phyloP scores from a whole-genome alignment of 2,113 vertebrate species.

The Muscicapa adusta region DNA sequence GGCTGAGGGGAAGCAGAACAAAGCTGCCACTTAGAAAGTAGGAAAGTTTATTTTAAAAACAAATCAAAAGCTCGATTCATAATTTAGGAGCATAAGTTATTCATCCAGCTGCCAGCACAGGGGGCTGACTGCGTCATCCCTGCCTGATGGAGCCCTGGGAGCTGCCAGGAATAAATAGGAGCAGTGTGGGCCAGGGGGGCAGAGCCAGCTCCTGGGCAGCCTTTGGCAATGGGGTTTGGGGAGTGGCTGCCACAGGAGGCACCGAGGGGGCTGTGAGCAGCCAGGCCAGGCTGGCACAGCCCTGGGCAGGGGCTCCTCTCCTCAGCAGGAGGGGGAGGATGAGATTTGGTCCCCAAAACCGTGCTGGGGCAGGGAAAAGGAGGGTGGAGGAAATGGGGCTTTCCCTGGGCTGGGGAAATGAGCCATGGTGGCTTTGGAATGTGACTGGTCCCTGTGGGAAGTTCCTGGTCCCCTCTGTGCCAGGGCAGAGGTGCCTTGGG shows the following conservation, averaged over 20 bases:
- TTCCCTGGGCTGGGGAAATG: neutral
- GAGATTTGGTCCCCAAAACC: neutral
- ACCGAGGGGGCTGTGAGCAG: neutral
- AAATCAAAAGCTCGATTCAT: constrained; percentile 41
- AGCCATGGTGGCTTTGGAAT: neutral
- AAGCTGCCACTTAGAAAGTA: constrained; percentile 36
- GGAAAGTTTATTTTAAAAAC: constrained; percentile 54
- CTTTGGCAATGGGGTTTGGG: rapidly evolving
- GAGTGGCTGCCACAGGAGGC: neutral
- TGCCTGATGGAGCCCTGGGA: rapidly evolving
- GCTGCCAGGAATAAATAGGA: neutral
- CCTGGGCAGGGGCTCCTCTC: neutral
- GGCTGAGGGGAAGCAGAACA: neutral
- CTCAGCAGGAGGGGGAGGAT: rapidly evolving
- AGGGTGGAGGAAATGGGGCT: neutral
- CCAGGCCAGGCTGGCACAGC: neutral
- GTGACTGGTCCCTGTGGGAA: neutral
- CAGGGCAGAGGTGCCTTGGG: neutral
- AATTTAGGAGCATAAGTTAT: constrained; percentile 42
- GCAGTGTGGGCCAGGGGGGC: neutral
- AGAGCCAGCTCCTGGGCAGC: neutral
- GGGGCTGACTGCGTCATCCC: neutral
- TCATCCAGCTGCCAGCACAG: neutral
- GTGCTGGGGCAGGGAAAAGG: neutral
- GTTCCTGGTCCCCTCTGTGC: neutral